Evolutionary conservation across 2,797 vertebrate genomes (phyloP).

Genomic region (Echiichthys vipera): DNA sequence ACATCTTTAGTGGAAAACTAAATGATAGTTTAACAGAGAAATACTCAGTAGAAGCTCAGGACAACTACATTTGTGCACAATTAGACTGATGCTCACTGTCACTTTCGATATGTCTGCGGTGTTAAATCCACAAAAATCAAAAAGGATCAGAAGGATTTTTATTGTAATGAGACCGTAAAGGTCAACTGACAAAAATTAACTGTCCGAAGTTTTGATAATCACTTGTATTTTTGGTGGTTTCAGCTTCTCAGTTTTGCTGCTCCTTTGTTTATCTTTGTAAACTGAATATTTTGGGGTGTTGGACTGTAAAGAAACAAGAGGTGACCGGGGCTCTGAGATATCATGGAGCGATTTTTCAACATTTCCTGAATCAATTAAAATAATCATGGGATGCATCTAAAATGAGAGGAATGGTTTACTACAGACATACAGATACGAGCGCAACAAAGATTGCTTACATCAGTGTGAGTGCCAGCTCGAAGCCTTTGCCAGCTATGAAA

Average conservation of each 20-base stretch:
- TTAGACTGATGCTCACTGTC: background rate
- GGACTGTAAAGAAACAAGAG: background rate
- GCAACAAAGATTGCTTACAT: background rate
- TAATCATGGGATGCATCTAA: constrained; percentile 17
- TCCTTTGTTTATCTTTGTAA: background rate
- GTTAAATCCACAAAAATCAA: background rate
- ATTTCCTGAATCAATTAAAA: constrained; percentile 8
- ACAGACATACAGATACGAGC: background rate
- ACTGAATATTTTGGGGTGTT: background rate
- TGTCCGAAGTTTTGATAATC: background rate
- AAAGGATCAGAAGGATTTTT: background rate
- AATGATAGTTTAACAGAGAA: constrained; percentile 19
- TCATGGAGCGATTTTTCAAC: background rate
- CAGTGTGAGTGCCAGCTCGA: background rate
- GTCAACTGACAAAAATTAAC: background rate
- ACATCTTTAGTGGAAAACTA: constrained; percentile 25
- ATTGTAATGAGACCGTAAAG: background rate
- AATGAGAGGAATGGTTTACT: constrained; percentile 18
- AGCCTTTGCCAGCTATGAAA: background rate
- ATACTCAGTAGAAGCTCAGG: background rate
- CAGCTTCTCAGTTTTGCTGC: background rate
- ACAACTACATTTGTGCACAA: background rate
- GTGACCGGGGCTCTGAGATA: background rate
- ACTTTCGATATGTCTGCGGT: background rate
- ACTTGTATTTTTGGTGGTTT: background rate